phyloP scores from a whole-genome alignment of 2,888 invertebrate species.

The Mellilla xanthometata region DNA sequence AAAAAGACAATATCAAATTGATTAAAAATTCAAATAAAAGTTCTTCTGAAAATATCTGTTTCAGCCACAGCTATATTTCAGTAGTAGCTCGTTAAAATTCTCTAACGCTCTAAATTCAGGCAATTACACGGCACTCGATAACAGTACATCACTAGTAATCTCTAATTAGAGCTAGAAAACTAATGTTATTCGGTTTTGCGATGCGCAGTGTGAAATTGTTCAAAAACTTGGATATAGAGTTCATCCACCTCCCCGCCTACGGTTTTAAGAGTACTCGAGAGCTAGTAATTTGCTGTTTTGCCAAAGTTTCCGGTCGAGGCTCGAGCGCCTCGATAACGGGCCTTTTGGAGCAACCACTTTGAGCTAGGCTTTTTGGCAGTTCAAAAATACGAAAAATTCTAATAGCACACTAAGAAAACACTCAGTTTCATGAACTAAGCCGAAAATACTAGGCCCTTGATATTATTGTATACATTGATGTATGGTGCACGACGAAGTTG shows the following conservation, averaged over 20 bases:
- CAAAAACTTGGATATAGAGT: constrained; percentile 32
- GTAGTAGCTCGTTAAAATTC: constrained; percentile 18
- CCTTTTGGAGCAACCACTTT: constrained; percentile 11
- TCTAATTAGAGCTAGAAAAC: constrained; percentile 25
- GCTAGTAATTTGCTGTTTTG: constrained; percentile 44
- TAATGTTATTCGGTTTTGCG: constrained; percentile 26
- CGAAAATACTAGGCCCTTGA: too few relatives aligned
- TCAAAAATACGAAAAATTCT: too few relatives aligned
- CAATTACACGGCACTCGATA: constrained; percentile 13
- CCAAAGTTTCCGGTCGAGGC: constrained; percentile 42
- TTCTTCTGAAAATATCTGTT: neutral
- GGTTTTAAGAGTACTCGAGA: constrained; percentile 45
- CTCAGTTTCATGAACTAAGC: too few relatives aligned
- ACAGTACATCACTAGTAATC: constrained; percentile 15
- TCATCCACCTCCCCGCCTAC: constrained; percentile 57
- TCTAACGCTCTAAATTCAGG: constrained; percentile 14
- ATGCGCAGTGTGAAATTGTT: constrained; percentile 13
- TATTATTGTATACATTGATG: too few relatives aligned
- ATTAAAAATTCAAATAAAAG: too few relatives aligned
- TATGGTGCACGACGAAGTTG: too few relatives aligned
- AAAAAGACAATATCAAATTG: too few relatives aligned
- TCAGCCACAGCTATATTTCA: constrained; percentile 10
- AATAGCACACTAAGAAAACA: too few relatives aligned
- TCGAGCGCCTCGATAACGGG: constrained; percentile 34
- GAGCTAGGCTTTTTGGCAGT: neutral